Evolutionary conservation across 2,113 vertebrate genomes (phyloP).

Genomic region (Prionailurus viverrinus): DNA sequence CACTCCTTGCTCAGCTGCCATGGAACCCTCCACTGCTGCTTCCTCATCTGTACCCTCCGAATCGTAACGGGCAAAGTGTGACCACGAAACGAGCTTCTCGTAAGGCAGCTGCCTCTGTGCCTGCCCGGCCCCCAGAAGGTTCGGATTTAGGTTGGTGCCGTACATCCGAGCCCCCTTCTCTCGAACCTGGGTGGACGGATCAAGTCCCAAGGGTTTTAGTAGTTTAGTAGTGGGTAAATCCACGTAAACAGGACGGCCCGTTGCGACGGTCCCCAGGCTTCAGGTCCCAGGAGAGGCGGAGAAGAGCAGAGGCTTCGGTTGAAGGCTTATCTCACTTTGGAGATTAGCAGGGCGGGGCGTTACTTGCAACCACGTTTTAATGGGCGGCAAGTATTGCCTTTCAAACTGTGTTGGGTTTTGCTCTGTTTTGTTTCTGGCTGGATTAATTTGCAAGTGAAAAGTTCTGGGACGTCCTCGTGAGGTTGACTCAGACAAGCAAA

Average conservation of each 20-base stretch:
- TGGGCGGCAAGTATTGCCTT: neutral
- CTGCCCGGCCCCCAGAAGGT: neutral
- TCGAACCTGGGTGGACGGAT: neutral
- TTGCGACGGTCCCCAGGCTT: too few species aligned
- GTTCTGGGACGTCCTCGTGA: neutral
- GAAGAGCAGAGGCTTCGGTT: fast-evolving
- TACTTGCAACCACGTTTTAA: neutral
- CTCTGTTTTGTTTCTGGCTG: neutral
- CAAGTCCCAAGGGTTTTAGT: neutral
- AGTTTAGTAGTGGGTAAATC: neutral
- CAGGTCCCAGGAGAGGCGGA: neutral
- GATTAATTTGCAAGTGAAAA: conserved; percentile 24
- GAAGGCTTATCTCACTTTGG: neutral
- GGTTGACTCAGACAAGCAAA: neutral
- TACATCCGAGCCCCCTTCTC: neutral
- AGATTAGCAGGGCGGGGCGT: neutral
- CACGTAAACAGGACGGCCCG: fast-evolving
- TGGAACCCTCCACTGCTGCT: too few species aligned
- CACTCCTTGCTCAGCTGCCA: neutral
- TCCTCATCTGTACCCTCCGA: neutral
- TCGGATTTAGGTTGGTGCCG: neutral
- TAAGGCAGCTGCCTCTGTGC: neutral
- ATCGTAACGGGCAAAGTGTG: too few species aligned
- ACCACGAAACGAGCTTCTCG: neutral
- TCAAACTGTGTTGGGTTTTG: neutral